Conservation (phyloP, 2,888 invertebrate genomes). For the Drosophila recens region DNA sequence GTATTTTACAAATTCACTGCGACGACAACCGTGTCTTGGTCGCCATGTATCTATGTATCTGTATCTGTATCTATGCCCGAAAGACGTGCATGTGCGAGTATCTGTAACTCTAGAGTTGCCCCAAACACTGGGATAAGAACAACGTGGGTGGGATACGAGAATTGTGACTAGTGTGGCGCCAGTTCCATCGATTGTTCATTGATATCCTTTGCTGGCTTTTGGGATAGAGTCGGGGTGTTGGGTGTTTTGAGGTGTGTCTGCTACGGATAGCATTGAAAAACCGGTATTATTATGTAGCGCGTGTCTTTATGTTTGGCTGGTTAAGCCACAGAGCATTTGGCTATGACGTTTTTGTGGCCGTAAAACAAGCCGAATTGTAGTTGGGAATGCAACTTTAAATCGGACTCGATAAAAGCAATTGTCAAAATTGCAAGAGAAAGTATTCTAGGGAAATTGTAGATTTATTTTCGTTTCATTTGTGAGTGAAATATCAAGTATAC, state of each 20-base stretch:
- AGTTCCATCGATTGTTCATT: slow-evolving; percentile 73
- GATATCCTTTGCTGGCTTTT: slow-evolving; percentile 68
- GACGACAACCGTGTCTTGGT: slow-evolving; percentile 65
- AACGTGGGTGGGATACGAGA: slow-evolving; percentile 1
- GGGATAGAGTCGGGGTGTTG: background rate
- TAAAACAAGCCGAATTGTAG: slow-evolving; percentile 46
- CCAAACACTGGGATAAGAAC: slow-evolving; percentile 14
- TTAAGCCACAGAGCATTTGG: slow-evolving; percentile 51
- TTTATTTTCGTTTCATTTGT: slow-evolving; percentile 9
- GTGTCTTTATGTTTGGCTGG: slow-evolving; percentile 53
- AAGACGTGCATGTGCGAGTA: slow-evolving; percentile 56
- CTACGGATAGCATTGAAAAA: slow-evolving; percentile 28
- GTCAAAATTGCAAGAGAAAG: slow-evolving; percentile 4
- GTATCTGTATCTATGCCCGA: slow-evolving; percentile 21
- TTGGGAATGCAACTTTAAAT: slow-evolving; percentile 38
- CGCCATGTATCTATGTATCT: slow-evolving; percentile 35
- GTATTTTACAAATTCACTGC: slow-evolving; percentile 80
- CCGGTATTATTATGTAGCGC: slow-evolving; percentile 68
- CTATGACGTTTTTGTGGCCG: slow-evolving; percentile 44
- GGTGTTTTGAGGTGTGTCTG: slow-evolving; percentile 1
- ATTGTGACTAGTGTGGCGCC: slow-evolving; percentile 55
- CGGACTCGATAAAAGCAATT: slow-evolving; percentile 21
- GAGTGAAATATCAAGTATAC: slow-evolving; percentile 16
- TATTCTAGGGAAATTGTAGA: background rate
- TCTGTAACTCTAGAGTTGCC: slow-evolving; percentile 41